Percentiles rank a stretch among this genome's conserved stretches.
phyloP scores from a whole-genome alignment of 2,113 vertebrate genomes.

The Trichomycterus rosablanca region DNA sequence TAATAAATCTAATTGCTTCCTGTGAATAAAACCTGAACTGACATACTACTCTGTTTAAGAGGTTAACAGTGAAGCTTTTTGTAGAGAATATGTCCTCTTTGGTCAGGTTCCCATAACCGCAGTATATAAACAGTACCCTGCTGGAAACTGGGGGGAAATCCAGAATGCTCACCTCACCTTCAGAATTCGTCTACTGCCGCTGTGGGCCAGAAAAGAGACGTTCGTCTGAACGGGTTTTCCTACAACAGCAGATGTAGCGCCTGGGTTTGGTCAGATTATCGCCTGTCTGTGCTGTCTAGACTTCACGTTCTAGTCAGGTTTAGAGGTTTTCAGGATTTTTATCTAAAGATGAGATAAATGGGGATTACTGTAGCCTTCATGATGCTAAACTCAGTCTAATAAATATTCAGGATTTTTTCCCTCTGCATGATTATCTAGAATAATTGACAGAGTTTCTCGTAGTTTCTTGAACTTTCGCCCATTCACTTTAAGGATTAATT shows the following conservation, averaged over 20 bases:
- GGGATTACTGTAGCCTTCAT: too few relatives aligned
- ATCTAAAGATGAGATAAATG: slow-evolving; percentile 24
- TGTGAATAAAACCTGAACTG: neutral
- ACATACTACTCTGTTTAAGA: slow-evolving; percentile 5
- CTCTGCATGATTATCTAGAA: neutral
- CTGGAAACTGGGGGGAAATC: slow-evolving; percentile 34
- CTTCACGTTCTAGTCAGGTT: slow-evolving; percentile 31
- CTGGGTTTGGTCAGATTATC: slow-evolving; percentile 41
- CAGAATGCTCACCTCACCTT: slow-evolving; percentile 33
- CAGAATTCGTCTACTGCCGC: slow-evolving; percentile 27
- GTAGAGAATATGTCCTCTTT: slow-evolving; percentile 17
- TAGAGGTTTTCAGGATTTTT: slow-evolving; percentile 3
- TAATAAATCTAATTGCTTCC: neutral
- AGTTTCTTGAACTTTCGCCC: too few relatives aligned
- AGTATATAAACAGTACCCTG: slow-evolving; percentile 26
- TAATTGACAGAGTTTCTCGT: too few relatives aligned
- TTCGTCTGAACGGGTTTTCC: slow-evolving; percentile 31
- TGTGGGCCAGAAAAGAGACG: slow-evolving; percentile 17
- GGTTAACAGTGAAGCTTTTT: slow-evolving; percentile 22
- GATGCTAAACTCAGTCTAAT: slow-evolving; percentile 17
- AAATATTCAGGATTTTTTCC: slow-evolving; percentile 8
- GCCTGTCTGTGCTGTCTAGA: slow-evolving; percentile 37
- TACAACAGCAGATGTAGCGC: slow-evolving; percentile 23
- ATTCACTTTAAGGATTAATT: too few relatives aligned
- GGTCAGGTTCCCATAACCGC: slow-evolving; percentile 30